A percentile compares a stretch with the other conserved stretches of the same genome.
phyloP scores from a whole-genome alignment of 1,140 invertebrate genomes.

The Formica exsecta region DNA sequence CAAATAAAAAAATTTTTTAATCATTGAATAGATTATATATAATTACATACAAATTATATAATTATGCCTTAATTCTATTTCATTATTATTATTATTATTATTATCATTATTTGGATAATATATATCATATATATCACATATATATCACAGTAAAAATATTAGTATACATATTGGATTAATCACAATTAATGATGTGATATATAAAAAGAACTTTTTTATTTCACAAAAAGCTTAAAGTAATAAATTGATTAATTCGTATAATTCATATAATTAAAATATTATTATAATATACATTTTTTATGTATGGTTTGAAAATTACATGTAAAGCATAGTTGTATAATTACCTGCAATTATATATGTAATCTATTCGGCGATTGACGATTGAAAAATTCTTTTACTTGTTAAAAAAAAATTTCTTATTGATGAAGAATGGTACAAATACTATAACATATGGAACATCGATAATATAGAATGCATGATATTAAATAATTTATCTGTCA shows the following conservation, averaged over 20 bases:
- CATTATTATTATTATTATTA: too few species aligned
- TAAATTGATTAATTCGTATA: not conserved
- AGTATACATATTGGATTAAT: not conserved
- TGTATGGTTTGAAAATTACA: not conserved
- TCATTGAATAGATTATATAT: too few species aligned
- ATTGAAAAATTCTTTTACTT: slow-evolving; percentile 23
- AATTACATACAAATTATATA: too few species aligned
- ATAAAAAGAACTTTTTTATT: not conserved
- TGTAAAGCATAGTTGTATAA: not conserved
- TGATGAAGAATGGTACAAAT: slow-evolving; percentile 74
- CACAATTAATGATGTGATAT: too few species aligned
- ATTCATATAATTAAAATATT: not conserved
- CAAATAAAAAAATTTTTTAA: too few species aligned
- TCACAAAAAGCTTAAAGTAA: not conserved
- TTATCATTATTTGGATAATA: too few species aligned
- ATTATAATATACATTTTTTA: not conserved
- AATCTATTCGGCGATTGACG: not conserved
- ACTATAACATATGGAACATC: slow-evolving; percentile 60
- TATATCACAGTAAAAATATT: not conserved
- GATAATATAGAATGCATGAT: slow-evolving; percentile 61
- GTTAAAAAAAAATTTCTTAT: slow-evolving; percentile 71
- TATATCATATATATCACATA: too few species aligned
- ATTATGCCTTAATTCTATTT: too few species aligned
- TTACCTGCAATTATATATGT: not conserved
- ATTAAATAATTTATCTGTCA: slow-evolving; percentile 73